Conservation (phyloP, 2,113 vertebrate species). For the Dasyornis broadbenti region DNA sequence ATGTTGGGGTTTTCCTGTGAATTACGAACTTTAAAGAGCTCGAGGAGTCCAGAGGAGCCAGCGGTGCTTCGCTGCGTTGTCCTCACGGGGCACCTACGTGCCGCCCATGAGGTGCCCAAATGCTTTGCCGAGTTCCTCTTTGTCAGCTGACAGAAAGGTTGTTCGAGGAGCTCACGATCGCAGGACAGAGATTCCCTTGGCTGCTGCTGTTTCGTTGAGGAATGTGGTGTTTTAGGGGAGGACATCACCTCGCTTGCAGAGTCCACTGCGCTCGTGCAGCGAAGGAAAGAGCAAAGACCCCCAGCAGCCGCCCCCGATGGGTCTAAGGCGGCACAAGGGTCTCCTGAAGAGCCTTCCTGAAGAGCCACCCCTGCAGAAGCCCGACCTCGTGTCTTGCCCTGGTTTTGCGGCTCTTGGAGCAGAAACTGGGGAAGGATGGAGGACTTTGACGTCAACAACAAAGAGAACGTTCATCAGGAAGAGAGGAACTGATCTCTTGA, state of each 20-base stretch:
- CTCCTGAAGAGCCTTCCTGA: neutral
- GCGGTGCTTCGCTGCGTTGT: neutral
- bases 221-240: neutral
- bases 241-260: neutral
- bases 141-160: neutral
- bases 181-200: neutral
- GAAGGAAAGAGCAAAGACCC: neutral
- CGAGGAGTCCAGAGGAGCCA: neutral
- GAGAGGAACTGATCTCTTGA: neutral
- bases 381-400: neutral
- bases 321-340: neutral
- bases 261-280: neutral
- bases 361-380: neutral
- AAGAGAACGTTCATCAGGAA: neutral
- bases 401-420: neutral
- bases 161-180: neutral
- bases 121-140: neutral
- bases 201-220: neutral
- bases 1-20: neutral
- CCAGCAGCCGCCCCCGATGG: neutral
- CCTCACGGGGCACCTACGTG: accelerated
- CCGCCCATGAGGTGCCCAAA: neutral
- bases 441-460: neutral
- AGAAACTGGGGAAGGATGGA: neutral
- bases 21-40: neutral